Evolutionary conservation across 2,888 invertebrate genomes (phyloP).

Genomic region (Harmothoe impar): DNA sequence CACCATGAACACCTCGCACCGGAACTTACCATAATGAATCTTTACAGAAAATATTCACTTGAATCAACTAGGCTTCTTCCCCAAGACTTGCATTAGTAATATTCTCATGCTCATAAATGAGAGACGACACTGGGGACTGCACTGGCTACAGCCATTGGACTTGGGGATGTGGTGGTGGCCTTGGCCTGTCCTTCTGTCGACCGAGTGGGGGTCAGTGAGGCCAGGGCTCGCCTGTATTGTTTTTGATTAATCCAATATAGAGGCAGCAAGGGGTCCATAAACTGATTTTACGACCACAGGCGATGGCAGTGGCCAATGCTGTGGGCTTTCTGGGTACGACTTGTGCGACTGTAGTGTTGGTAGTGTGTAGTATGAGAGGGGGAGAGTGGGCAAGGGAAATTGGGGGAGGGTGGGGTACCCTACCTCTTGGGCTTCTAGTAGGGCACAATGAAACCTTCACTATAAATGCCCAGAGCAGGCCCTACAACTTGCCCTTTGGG

Average conservation of each 20-base stretch:
- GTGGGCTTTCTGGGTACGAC: background rate
- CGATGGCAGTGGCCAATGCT: background rate
- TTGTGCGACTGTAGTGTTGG: background rate
- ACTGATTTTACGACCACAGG: slow-evolving; percentile 15
- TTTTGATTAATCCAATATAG: slow-evolving; percentile 44
- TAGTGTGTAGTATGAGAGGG: background rate
- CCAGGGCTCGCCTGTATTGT: background rate
- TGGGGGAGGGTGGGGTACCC: background rate
- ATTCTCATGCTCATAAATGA: no score
- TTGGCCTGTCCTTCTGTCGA: background rate
- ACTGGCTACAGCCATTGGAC: background rate
- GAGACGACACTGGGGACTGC: no score
- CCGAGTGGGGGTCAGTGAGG: background rate
- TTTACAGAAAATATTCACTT: no score
- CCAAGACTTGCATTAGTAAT: no score
- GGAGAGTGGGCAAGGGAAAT: background rate
- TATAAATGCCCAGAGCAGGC: no score
- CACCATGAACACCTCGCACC: no score
- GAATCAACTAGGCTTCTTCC: no score
- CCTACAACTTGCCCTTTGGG: no score
- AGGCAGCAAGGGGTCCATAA: background rate
- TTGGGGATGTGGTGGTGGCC: background rate
- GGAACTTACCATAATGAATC: no score
- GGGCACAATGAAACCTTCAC: no score
- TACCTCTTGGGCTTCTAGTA: no score